phyloP scores from a whole-genome alignment of 2,888 invertebrate species.

The Tromatobia lineatoria region DNA sequence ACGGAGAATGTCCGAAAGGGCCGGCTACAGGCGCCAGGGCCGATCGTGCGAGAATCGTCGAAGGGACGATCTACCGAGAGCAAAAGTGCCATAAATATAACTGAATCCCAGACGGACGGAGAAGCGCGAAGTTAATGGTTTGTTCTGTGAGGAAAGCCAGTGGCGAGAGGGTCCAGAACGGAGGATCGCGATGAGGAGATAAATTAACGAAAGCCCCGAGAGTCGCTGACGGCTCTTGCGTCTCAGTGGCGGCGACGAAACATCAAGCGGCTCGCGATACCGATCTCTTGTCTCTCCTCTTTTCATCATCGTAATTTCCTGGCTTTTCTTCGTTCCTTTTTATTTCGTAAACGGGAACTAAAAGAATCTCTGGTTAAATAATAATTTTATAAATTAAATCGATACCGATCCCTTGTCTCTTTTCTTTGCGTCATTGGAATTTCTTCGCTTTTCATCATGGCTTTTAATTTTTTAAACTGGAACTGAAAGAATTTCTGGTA shows the following conservation, averaged over 20 bases:
- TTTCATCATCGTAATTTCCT: slow-evolving; percentile 52
- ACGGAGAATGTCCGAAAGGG: background rate
- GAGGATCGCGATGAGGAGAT: slow-evolving; percentile 38
- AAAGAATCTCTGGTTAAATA: no score
- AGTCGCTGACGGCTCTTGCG: background rate
- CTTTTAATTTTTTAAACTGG: no score
- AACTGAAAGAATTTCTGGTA: no score
- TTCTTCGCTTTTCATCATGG: no score
- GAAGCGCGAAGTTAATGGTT: slow-evolving; percentile 49
- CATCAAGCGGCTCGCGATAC: slow-evolving; percentile 56
- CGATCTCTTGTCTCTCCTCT: slow-evolving; percentile 39
- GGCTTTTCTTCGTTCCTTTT: slow-evolving; percentile 35
- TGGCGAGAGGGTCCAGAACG: background rate
- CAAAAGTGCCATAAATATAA: slow-evolving; percentile 41
- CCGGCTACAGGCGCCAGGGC: background rate
- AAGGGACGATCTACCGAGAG: background rate
- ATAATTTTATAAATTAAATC: no score
- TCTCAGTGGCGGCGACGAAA: slow-evolving; percentile 55
- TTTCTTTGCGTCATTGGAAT: no score
- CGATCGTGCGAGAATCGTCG: slow-evolving; percentile 10
- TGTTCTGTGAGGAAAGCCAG: slow-evolving; percentile 8
- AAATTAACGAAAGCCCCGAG: slow-evolving; percentile 31
- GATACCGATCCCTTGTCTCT: no score
- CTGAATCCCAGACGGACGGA: slow-evolving; percentile 39
- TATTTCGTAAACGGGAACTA: background rate